Base-by-base conservation (phyloP, 1,140 invertebrate genomes). In the Rhagoletis zephyria region DNA sequence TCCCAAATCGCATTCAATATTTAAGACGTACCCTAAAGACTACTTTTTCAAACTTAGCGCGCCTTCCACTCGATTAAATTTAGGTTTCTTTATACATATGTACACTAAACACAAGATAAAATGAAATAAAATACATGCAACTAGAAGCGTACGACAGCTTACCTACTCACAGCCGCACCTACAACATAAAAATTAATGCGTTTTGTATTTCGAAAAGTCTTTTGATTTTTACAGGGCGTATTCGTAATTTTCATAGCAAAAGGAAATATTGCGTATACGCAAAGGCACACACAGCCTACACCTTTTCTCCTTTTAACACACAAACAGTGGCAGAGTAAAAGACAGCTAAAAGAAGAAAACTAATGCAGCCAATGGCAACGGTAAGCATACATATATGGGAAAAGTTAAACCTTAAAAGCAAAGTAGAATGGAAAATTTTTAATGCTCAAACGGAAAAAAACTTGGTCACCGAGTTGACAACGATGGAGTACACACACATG, bases 61-160 rank as follows among this genome's bases (percentile, higher is more conserved):
- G 74, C 16, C 48, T 81, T 81, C 6, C 48, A 81, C 74, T 56
- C 45, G 48, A 81, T 81, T 81, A 56, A 81, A 81, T 81, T 77
- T 67, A 67, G 30, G 30, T 2, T 30, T 9, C 30, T 19, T 30
- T 30, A 30, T 30, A n/a, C n/a, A n/a, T n/a, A 67, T 19, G 10
- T 19, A 19, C 64, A 67, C n/a, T 3, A 67, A 67, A 42, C 12
- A 4, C 42, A 3, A 40, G 64, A 19, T 67, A 10, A 67, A 67
- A 40, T 67, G 65, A 67, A 74, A 74, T 45, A 74, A 45, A 7
- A 56, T 56, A 56, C 30, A 30, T 30, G 30, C 30, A 30, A 30
- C 30, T 30, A 30, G 30, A 30, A 30, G 30, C 30, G n/a, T 63
- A 4, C 61, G 16, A 63, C 61, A 63, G n/a, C 61, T 14, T n/a